phyloP scores from a whole-genome alignment of 2,113 vertebrate species.

The Martes martes region DNA sequence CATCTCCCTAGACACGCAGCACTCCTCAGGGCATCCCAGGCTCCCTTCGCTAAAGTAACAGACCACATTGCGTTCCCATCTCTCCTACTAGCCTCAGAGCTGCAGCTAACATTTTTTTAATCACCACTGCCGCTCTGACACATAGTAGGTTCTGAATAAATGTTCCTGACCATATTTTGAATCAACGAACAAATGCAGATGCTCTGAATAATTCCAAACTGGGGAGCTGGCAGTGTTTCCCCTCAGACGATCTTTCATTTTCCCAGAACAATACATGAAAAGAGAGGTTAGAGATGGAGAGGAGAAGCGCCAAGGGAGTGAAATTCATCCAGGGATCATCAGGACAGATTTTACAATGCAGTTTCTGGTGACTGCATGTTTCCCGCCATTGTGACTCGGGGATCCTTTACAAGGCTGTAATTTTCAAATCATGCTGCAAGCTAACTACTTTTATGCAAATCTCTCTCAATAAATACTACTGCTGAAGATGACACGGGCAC shows the following conservation, averaged over 20 bases:
- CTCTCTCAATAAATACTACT: conserved; percentile 42
- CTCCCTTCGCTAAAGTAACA: not conserved
- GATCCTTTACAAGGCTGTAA: conserved; percentile 62
- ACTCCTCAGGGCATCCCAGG: not conserved
- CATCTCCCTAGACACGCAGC: not conserved
- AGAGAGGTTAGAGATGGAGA: not conserved
- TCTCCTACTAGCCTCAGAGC: not conserved
- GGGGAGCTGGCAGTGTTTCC: not conserved
- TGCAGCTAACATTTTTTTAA: not conserved
- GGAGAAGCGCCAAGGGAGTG: conserved; percentile 10
- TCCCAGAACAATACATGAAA: conserved; percentile 24
- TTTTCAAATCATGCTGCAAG: conserved; percentile 55
- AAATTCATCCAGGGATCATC: not conserved
- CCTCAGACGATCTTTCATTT: not conserved
- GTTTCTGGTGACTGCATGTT: conserved; percentile 2
- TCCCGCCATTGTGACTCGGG: conserved; percentile 37
- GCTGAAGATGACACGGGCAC: not conserved
- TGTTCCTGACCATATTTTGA: not conserved
- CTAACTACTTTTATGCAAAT: conserved; percentile 63
- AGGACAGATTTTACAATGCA: not conserved
- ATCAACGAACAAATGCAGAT: not conserved
- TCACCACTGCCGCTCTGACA: not conserved
- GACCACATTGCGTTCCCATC: not conserved
- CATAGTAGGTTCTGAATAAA: not conserved
- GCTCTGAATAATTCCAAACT: conserved; percentile 17